Evolutionary conservation across 2,113 vertebrate genomes (phyloP), one percentile per base, ranked within the genome.

Genomic region (Psophia crepitans): DNA sequence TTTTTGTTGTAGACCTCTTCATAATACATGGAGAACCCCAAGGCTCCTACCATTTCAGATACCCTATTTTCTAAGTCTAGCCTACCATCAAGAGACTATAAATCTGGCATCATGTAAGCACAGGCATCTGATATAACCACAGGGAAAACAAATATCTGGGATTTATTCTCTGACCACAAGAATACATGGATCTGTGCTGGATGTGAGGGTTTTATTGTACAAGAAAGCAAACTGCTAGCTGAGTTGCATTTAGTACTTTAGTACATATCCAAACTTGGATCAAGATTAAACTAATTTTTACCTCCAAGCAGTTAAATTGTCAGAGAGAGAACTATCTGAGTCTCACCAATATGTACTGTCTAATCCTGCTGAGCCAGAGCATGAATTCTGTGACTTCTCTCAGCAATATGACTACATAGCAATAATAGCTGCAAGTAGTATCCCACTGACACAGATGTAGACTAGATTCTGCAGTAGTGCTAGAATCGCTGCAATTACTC

Each of bases 271-370:
- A 71, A 48, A 94, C 21, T 8, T 75, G 26, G 15, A 24, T 46
- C 28, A 74, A 91, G n/a, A 37, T 68, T 23, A 64, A 82, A 66
- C 33, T 70, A 43, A 73, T 75, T 91, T 75, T 90, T 64, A 75
- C 33, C 28, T 77, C 35, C 19, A 84, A 91, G 37, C 11, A 54
- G 27, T 54, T 71, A n/a, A 71, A 64, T 82, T 78, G 9, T 68
- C 57, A 32, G 28, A 75, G 22, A 33, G 12, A 19, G 16, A 77
- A 87, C 35, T 33, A 14, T 30, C n/a, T 24, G 22, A 46, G 30
- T 60, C 43, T 71, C 30, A 30, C 11, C 70, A 43, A 54, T 23
- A 37, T 11, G 24, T 27, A 73, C 7, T 18, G 6, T 30, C 78
- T 33, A 82, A 74, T 49, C 23, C 74, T 68, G 48, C 63, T 58